Percentiles rank a stretch among this genome's conserved stretches.
Conservation (phyloP, 2,888 invertebrate genomes). For the Rhagophthalmus giganteus region DNA sequence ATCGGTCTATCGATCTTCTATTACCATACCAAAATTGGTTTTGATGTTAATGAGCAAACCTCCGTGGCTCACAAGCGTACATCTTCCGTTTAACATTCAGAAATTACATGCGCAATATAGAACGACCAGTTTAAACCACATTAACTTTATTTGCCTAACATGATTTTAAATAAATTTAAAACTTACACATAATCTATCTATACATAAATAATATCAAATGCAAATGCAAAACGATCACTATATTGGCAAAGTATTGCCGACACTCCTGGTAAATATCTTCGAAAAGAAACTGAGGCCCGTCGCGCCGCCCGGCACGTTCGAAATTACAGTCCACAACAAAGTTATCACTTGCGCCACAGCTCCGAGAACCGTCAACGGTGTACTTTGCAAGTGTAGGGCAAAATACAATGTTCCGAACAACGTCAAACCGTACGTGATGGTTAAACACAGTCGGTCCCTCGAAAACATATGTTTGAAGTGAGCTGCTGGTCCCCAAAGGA, state of each 20-base stretch:
- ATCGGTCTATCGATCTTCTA: too few relatives aligned
- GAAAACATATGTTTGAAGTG: slow-evolving; percentile 89
- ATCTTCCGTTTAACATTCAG: too few relatives aligned
- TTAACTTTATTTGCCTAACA: too few relatives aligned
- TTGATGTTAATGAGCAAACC: too few relatives aligned
- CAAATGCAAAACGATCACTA: slow-evolving; percentile 19
- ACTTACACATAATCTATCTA: too few relatives aligned
- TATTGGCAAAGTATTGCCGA: slow-evolving; percentile 71
- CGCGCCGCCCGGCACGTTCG: slow-evolving; percentile 91
- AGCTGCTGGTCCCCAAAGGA: slow-evolving; percentile 90
- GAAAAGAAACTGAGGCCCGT: slow-evolving; percentile 89
- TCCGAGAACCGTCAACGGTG: slow-evolving; percentile 83
- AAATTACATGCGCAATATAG: too few relatives aligned
- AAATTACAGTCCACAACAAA: slow-evolving; percentile 85
- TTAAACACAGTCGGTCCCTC: slow-evolving; percentile 78
- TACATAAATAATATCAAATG: not conserved
- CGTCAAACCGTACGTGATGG: slow-evolving; percentile 80
- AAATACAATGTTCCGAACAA: slow-evolving; percentile 88
- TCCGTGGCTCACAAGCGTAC: too few relatives aligned
- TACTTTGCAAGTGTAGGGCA: slow-evolving; percentile 85
- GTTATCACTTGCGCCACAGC: slow-evolving; percentile 85
- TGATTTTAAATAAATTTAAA: too few relatives aligned
- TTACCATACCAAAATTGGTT: too few relatives aligned
- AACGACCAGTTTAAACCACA: too few relatives aligned
- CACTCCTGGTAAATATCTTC: slow-evolving; percentile 75